phyloP scores from a whole-genome alignment of 2,888 invertebrate species.

The Stictocephala bisonia region DNA sequence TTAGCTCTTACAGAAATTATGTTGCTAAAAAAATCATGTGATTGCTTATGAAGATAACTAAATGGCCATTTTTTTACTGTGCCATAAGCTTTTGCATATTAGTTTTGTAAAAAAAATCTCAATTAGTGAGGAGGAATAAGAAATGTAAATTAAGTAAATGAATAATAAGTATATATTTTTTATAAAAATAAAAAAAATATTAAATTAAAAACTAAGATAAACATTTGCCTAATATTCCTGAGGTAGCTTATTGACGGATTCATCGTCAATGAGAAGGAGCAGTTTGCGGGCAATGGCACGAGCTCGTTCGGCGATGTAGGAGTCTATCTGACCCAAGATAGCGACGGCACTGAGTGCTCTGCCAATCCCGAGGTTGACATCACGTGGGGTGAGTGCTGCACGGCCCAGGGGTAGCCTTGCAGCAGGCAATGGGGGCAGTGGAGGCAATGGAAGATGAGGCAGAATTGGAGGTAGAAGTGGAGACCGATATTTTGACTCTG shows the following conservation, averaged over 20 bases:
- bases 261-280: conserved; percentile 23
- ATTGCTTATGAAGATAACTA: too few relatives aligned
- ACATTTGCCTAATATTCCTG: too few relatives aligned
- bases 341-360: conserved; percentile 12
- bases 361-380: conserved; percentile 30
- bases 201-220: not conserved
- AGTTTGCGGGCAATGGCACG: not conserved
- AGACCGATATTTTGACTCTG: too few relatives aligned
- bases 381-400: not conserved
- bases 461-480: not conserved
- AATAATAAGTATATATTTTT: not conserved
- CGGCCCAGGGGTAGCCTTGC: not conserved
- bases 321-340: conserved; percentile 38
- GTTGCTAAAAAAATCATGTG: too few relatives aligned
- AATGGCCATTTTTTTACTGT: too few relatives aligned
- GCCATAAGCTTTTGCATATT: too few relatives aligned
- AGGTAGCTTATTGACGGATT: conserved; percentile 14
- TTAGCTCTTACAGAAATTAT: too few relatives aligned
- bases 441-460: conserved; percentile 3
- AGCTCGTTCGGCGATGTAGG: conserved; percentile 32
- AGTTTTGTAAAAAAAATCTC: too few relatives aligned
- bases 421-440: not conserved
- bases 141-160: not conserved
- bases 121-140: too few relatives aligned
- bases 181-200: not conserved